These are phyloP conservation scores for Phylloscopus trochilus DNA, from an alignment of 2,113 vertebrate species.

Conservation along the genomic window DNA sequence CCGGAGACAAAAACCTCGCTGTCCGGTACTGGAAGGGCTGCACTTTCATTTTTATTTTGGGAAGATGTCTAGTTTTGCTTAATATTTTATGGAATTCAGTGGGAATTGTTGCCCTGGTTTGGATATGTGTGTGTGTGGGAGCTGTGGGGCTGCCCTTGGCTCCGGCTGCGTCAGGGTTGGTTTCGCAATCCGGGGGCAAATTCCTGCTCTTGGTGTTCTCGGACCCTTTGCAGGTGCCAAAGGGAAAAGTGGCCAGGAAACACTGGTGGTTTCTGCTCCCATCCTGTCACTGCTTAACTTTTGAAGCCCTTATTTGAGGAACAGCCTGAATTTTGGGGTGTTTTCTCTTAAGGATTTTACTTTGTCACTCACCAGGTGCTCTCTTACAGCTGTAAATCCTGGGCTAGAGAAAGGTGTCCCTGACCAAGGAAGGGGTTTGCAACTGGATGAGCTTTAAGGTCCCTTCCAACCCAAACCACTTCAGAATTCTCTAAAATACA, in stretches of 20 bases:
- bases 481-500: neutral
- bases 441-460: neutral
- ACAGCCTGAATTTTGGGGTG: neutral
- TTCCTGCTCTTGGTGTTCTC: neutral
- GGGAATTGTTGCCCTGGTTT: neutral
- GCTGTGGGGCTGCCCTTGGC: neutral
- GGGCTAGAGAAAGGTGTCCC: neutral
- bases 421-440: neutral
- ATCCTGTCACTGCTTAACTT: rapidly evolving
- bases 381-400: neutral
- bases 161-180: neutral
- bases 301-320: neutral
- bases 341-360: neutral
- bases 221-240: neutral
- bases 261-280: neutral
- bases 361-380: neutral
- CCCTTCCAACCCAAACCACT: neutral
- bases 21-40: slow-evolving; percentile 4
- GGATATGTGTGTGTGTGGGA: neutral
- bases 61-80: slow-evolving; percentile 26
- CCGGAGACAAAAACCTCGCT: neutral
- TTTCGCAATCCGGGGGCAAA: neutral
- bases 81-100: neutral
- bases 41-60: neutral
- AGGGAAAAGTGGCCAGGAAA: neutral